Base-by-base conservation (phyloP, 2,113 vertebrate species). In the Martes martes region DNA sequence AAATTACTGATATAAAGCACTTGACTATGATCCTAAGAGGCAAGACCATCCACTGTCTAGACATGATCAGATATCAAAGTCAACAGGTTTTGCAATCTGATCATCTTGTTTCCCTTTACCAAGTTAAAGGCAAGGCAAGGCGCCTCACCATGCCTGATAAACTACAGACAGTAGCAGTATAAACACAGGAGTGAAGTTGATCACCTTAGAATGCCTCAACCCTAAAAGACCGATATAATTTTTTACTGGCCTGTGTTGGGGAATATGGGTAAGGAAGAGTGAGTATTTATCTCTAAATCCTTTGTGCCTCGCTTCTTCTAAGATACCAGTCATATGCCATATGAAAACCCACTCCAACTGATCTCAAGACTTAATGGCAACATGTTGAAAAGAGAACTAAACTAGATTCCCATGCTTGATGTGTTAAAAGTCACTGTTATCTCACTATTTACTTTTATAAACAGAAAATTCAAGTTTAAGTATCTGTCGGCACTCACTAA, bases 31-130 rank as follows among this genome's bases (percentile, higher is more conserved):
- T 97, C 98, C 98, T 99, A 98, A 98, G 98, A 99, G 96, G 78
- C 93, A 97, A 97, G 96, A 97, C 98, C 96, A 97, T 97, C 97
- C 97, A 89, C 97, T 97, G 95, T 98, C 97, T 98, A 99, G 98
- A 98, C 97, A 90, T 91, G 98, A 99, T 99, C 98, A 96, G 97
- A 98, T 99, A 99, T 98, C 98, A 98, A 95, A 97, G 97, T 97
- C 80, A 93, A 96, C 33, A 80, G 78, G 98, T 97, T 98, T 98
- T 98, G 98, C 98, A 99, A 99, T 98, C 98, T 98, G 99, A 99
- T 99, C 96, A 95, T 98, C 95, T 97, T 96, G 97, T 98, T 98
- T 98, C 97, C 94, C 26, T 97, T 97, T 94, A 85, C 87, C 67
- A 92, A 97, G 92, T 96, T 98, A 98, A 98, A 97, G 97, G 15